A percentile compares a stretch with the other conserved stretches of the same genome.
Evolutionary conservation across 1,140 invertebrate species (phyloP).

Genomic region (Lepidurus packardi): DNA sequence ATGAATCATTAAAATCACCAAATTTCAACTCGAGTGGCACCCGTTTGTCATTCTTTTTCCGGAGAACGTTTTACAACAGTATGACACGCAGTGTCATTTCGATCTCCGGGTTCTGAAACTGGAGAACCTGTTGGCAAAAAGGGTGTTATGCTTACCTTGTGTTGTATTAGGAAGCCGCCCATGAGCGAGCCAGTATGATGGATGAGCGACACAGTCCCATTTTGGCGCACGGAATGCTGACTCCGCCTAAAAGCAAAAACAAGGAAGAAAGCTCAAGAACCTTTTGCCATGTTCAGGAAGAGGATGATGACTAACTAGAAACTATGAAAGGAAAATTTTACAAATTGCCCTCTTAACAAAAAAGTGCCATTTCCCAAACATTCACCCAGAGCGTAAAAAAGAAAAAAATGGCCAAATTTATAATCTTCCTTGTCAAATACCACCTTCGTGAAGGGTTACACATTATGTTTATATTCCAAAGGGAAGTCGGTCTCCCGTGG

Average conservation of each 20-base stretch:
- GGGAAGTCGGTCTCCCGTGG: slow-evolving; percentile 20
- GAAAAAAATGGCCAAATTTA: slow-evolving; percentile 9
- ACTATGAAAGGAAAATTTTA: neutral
- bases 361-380: neutral
- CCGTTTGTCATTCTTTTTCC: too few species aligned
- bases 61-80: too few species aligned
- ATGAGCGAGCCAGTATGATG: slow-evolving; percentile 6
- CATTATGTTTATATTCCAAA: neutral
- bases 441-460: neutral
- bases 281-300: slow-evolving; percentile 15
- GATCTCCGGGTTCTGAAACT: slow-evolving; percentile 40
- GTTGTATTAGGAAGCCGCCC: slow-evolving; percentile 26
- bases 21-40: too few species aligned
- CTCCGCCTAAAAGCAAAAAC: slow-evolving; percentile 31
- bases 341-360: neutral
- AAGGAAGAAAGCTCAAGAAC: slow-evolving; percentile 21
- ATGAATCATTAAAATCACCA: too few species aligned
- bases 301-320: slow-evolving; percentile 1
- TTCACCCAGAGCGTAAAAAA: neutral
- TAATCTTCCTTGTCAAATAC: neutral
- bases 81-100: too few species aligned
- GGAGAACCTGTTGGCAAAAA: slow-evolving; percentile 28
- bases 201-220: slow-evolving; percentile 23
- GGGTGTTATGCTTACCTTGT: neutral
- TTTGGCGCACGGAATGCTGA: slow-evolving; percentile 28